Percentiles rank a stretch among this genome's conserved stretches.
Evolutionary conservation across 2,113 vertebrate genomes (phyloP).

Genomic region (Pica pica): DNA sequence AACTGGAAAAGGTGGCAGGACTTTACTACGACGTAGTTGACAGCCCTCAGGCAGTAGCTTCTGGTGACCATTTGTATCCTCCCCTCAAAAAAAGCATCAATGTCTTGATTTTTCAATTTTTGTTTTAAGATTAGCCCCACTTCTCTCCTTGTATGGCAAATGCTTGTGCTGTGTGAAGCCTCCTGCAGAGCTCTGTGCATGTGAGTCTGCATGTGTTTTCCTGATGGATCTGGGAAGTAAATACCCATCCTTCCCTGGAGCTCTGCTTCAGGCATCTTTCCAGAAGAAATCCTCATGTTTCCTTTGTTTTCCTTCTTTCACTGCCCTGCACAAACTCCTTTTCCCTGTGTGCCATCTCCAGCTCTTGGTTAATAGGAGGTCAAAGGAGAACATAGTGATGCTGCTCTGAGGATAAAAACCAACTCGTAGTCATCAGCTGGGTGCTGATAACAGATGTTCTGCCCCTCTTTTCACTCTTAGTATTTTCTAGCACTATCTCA

Average conservation of each 20-base stretch:
- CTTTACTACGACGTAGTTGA: constrained; percentile 59
- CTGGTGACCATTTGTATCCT: constrained; percentile 12
- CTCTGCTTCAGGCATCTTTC: not conserved
- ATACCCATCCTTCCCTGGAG: not conserved
- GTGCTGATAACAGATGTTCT: not conserved
- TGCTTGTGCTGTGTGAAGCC: not conserved
- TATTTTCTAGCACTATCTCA: constrained; percentile 31
- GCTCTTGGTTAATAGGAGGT: not conserved
- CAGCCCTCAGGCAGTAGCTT: constrained; percentile 41
- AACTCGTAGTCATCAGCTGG: not conserved
- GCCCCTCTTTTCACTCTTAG: not conserved
- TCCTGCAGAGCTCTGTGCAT: not conserved
- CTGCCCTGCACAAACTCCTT: not conserved
- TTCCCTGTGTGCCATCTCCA: not conserved
- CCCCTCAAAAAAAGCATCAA: not conserved
- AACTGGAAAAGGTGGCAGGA: constrained; percentile 24
- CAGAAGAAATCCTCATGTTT: not conserved
- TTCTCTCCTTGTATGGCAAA: not conserved
- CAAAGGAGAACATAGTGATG: not conserved
- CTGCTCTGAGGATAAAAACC: not conserved
- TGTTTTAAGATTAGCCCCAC: not conserved
- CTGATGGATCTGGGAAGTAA: not conserved
- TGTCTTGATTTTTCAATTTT: not conserved
- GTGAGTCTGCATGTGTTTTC: not conserved
- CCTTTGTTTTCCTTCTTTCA: not conserved